Base-by-base conservation (phyloP, 2,888 invertebrate species). In the Sicus ferrugineus region DNA sequence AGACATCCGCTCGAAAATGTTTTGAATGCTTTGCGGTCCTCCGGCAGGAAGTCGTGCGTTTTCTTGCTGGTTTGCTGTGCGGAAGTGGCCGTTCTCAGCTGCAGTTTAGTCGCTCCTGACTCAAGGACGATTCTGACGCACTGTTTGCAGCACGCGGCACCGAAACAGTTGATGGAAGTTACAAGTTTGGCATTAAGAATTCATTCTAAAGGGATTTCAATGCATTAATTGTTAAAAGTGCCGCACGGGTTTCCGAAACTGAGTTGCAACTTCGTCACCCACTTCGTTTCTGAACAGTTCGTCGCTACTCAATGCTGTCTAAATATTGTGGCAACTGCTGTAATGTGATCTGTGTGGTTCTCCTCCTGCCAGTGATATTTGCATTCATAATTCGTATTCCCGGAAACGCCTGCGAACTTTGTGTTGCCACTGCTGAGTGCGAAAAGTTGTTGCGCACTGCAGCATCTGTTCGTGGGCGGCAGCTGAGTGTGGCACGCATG, bases 11-110 rank as follows among this genome's bases (percentile, higher is more conserved):
- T 3, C 11, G 21, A 50, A 50, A 50, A 23, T 50, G 23, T 50
- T 50, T 50, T 50, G 21, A 50, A 50, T 50, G 21, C 9, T 50
- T 50, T 50, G 50, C 21, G 50, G 50, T 23, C 23, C 50, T 50
- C 23, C 11, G 19, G 19, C 50, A 50, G 50, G 23, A 50, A 50
- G 50, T 50, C 23, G 50, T 21, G 23, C 19, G 9, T 50, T 50
- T 23, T 50, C 23, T 23, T 50, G 50, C 21, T n/a, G 21, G 21
- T n/a, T 23, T 50, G 50, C 11, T 50, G 50, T 3, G 21, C 23
- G 50, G 50, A 50, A 21, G 50, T 21, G 21, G 23, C 19, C 9
- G 9, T 50, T 21, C 23, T 50, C 3, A 42, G 42, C 9, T n/a
- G 42, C 42, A 16, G 14, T n/a, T n/a, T 42, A n/a, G 3, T 42